A percentile compares a stretch with the other conserved stretches of the same genome.
These are phyloP conservation scores for Lochmaea capreae DNA, from an alignment of 2,888 invertebrate species.

Conservation along the genomic window DNA sequence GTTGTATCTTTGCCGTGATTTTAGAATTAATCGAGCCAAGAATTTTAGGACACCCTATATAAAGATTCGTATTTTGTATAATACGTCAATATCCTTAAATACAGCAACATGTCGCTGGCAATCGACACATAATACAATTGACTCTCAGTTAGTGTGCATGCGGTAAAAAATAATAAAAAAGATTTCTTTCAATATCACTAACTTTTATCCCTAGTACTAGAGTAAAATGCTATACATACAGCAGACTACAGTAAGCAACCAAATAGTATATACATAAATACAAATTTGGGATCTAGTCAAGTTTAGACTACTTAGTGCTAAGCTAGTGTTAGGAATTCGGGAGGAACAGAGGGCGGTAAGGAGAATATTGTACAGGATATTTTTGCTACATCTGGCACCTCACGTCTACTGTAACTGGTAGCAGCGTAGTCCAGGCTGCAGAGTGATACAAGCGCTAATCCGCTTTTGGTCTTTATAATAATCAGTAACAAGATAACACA, in stretches of 20 bases:
- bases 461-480: slow-evolving; percentile 22
- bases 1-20: neutral
- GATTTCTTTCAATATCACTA: slow-evolving; percentile 64
- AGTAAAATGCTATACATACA: slow-evolving; percentile 67
- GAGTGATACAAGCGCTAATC: slow-evolving; percentile 25
- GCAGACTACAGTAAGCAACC: slow-evolving; percentile 66
- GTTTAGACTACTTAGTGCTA: slow-evolving; percentile 63
- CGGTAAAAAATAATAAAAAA: slow-evolving; percentile 61
- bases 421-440: slow-evolving; percentile 48
- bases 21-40: neutral
- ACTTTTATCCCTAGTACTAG: slow-evolving; percentile 65
- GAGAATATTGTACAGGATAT: slow-evolving; percentile 34
- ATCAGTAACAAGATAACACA: neutral
- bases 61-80: slow-evolving; percentile 2
- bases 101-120: slow-evolving; percentile 56
- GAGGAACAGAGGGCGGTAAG: slow-evolving; percentile 38
- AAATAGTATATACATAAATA: slow-evolving; percentile 66
- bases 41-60: slow-evolving; percentile 3
- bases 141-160: slow-evolving; percentile 65
- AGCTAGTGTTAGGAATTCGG: slow-evolving; percentile 52
- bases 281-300: slow-evolving; percentile 61
- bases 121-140: slow-evolving; percentile 65
- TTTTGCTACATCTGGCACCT: slow-evolving; percentile 47
- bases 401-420: slow-evolving; percentile 45
- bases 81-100: slow-evolving; percentile 34